Conservation (phyloP, 1,140 invertebrate species). For the Gonioctena quinquepunctata region DNA sequence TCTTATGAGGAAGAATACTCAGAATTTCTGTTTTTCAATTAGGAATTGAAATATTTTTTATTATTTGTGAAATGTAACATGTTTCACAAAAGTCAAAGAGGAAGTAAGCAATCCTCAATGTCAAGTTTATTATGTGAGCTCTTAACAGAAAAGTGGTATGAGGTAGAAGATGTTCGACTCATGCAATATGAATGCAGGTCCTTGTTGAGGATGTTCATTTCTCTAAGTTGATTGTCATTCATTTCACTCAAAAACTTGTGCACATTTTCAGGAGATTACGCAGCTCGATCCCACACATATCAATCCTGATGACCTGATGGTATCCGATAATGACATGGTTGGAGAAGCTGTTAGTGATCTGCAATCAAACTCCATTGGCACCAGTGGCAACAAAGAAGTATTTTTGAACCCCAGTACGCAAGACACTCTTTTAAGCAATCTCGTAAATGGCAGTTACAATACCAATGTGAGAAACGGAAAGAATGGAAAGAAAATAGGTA, state of each 20-base stretch:
- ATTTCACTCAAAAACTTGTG: too few relatives aligned
- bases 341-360: conserved; percentile 18
- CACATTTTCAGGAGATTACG: neutral
- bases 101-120: too few relatives aligned
- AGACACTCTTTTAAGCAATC: conserved; percentile 43
- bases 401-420: conserved; percentile 41
- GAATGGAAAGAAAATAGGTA: conserved; percentile 5
- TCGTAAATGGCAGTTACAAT: conserved; percentile 39
- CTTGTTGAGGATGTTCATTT: too few relatives aligned
- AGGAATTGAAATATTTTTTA: too few relatives aligned
- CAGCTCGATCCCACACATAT: neutral
- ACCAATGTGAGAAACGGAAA: conserved; percentile 12
- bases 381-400: conserved; percentile 34
- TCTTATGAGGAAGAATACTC: too few relatives aligned
- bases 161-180: neutral
- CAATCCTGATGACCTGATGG: conserved; percentile 19
- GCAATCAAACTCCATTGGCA: neutral
- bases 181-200: neutral
- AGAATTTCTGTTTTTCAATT: too few relatives aligned
- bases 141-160: neutral
- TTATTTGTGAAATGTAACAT: too few relatives aligned
- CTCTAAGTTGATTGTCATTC: too few relatives aligned
- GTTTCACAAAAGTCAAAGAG: too few relatives aligned
- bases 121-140: neutral
- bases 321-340: conserved; percentile 15